A percentile compares a stretch with the other conserved stretches of the same genome.
Conservation (phyloP, 2,888 invertebrate genomes). For the Melolontha melolontha region DNA sequence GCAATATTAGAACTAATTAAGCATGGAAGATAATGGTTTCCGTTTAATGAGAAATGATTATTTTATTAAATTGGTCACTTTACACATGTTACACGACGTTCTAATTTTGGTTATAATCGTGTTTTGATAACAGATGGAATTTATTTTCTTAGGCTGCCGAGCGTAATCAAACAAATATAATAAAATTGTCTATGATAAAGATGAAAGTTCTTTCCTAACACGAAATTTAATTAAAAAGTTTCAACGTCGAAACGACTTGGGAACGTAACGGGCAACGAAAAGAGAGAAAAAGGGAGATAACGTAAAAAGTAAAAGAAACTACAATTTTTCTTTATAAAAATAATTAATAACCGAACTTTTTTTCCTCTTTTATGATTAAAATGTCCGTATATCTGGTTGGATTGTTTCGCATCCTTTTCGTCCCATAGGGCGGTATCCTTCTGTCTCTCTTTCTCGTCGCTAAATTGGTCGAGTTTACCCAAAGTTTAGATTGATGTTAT, state of each 20-base stretch:
- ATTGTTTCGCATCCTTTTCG: constrained; percentile 7
- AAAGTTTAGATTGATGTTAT: constrained; percentile 58
- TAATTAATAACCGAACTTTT: constrained; percentile 44
- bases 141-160: too few species aligned
- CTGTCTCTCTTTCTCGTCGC: constrained; percentile 23
- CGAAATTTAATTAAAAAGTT: constrained; percentile 39
- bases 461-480: constrained; percentile 49
- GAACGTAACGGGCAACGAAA: neutral
- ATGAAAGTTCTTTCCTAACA: constrained; percentile 22
- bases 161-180: constrained; percentile 28
- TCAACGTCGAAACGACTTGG: constrained; percentile 15
- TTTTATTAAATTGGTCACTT: too few species aligned
- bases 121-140: too few species aligned
- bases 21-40: too few species aligned
- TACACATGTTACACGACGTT: too few species aligned
- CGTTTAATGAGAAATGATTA: too few species aligned
- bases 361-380: constrained; percentile 41
- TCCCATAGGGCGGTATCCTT: neutral
- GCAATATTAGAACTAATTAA: too few species aligned
- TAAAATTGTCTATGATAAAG: constrained; percentile 29
- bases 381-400: constrained; percentile 28
- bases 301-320: constrained; percentile 35
- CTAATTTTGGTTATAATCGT: too few species aligned
- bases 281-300: constrained; percentile 14
- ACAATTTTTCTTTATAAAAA: constrained; percentile 43